A percentile compares a stretch with the other conserved stretches of the same genome.
These are phyloP conservation scores for Gallirallus australis DNA, from an alignment of 2,797 vertebrate genomes.

Conservation along the genomic window DNA sequence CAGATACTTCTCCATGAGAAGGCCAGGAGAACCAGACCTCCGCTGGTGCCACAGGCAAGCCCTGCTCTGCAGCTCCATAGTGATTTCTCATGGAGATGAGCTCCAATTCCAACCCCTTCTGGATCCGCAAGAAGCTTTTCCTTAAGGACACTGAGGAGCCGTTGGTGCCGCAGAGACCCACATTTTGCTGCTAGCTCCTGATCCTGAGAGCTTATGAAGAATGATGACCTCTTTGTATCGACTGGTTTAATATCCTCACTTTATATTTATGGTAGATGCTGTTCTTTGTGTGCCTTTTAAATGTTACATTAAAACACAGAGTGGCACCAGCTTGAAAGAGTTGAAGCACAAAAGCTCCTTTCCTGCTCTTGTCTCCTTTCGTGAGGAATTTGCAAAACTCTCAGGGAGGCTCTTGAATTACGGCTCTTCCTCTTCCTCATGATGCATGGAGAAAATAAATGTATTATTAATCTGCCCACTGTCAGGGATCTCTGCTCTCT, in stretches of 20 bases:
- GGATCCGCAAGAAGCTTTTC: not conserved
- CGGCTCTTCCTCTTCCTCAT: slow-evolving; percentile 49
- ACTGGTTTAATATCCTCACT: not conserved
- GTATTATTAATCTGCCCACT: slow-evolving; percentile 62
- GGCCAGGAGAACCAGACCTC: not conserved
- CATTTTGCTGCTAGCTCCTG: not conserved
- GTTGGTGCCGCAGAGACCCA: not conserved
- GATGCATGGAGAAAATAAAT: slow-evolving; percentile 60
- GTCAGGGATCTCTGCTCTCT: slow-evolving; percentile 45
- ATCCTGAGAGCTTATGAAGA: not conserved
- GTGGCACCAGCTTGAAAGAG: not conserved
- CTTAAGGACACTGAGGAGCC: not conserved
- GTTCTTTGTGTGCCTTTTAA: slow-evolving; percentile 11
- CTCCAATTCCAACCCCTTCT: not conserved
- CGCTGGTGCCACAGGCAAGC: not conserved
- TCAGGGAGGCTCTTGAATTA: slow-evolving; percentile 68
- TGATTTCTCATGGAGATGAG: not conserved
- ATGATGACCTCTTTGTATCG: not conserved
- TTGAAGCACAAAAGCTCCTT: slow-evolving; percentile 3
- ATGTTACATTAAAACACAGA: slow-evolving; percentile 46
- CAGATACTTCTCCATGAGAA: not conserved
- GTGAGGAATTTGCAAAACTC: slow-evolving; percentile 59
- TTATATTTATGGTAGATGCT: not conserved
- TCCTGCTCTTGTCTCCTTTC: slow-evolving; percentile 31
- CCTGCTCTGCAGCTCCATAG: not conserved